Conservation (phyloP, 2,888 invertebrate species). For the Agrochola litura region DNA sequence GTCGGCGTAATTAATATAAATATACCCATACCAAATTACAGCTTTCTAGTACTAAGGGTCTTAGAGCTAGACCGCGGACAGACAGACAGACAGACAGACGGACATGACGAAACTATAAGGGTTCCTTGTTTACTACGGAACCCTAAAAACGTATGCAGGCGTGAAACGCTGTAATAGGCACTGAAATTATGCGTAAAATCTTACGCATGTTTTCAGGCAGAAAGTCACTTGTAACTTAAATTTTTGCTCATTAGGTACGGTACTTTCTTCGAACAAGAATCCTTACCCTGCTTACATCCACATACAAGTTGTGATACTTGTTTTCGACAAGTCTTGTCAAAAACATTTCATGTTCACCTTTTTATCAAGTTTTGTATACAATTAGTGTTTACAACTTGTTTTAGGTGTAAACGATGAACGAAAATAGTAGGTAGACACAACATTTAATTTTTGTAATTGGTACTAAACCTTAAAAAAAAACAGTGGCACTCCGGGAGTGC, state of each 20-base stretch:
- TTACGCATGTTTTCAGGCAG: background rate
- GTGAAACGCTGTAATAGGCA: no score
- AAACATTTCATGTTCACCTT: background rate
- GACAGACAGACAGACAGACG: no score
- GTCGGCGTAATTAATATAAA: no score
- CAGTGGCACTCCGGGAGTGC: no score
- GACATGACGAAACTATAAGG: no score
- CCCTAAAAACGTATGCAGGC: no score
- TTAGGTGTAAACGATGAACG: background rate
- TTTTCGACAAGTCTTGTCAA: background rate
- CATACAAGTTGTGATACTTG: background rate
- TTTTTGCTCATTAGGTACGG: background rate
- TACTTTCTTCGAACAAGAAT: background rate
- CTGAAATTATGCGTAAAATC: background rate
- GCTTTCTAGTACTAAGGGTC: no score
- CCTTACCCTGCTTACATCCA: background rate
- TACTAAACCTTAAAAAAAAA: no score
- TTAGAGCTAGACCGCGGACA: no score
- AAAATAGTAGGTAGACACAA: background rate
- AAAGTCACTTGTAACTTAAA: background rate
- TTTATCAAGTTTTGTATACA: background rate
- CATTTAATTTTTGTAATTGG: background rate
- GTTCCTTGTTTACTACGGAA: no score
- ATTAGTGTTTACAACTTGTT: background rate
- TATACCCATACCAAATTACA: no score